phyloP scores from a whole-genome alignment of 2,797 vertebrate genomes.

The Buceros bicornis region DNA sequence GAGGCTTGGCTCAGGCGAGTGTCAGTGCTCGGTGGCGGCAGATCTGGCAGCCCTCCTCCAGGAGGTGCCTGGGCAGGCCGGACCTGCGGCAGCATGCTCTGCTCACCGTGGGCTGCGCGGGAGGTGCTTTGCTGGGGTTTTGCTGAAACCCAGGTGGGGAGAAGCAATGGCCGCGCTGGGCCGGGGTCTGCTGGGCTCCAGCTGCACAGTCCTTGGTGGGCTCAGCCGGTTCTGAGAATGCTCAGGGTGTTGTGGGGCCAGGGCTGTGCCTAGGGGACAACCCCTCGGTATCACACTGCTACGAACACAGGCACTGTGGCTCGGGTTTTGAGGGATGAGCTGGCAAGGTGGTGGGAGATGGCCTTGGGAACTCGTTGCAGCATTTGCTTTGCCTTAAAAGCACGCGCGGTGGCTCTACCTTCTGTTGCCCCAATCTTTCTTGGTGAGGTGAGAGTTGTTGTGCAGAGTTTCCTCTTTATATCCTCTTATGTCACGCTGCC shows the following conservation, averaged over 20 bases:
- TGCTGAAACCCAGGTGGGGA: rapidly evolving
- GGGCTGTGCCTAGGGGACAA: neutral
- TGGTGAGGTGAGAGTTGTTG: conserved; percentile 68
- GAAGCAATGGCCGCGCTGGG: rapidly evolving
- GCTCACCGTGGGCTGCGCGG: rapidly evolving
- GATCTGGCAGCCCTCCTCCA: neutral
- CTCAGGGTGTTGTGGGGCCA: rapidly evolving
- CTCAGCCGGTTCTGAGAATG: neutral
- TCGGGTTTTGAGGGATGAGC: neutral
- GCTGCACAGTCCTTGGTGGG: rapidly evolving
- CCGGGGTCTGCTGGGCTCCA: neutral
- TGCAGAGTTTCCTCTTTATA: conserved; percentile 66
- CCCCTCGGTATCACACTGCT: rapidly evolving
- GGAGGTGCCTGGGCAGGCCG: neutral
- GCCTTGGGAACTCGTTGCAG: neutral
- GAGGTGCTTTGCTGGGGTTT: neutral
- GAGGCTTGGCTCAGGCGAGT: neutral
- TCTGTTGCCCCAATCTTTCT: neutral
- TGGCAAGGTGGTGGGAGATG: neutral
- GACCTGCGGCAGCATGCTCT: neutral
- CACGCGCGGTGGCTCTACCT: neutral
- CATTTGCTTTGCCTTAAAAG: neutral
- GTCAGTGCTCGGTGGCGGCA: rapidly evolving
- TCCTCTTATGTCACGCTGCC: conserved; percentile 71
- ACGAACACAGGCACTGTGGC: rapidly evolving